Evolutionary conservation across 2,888 invertebrate genomes (phyloP).

Genomic region (Cantharis rufa): DNA sequence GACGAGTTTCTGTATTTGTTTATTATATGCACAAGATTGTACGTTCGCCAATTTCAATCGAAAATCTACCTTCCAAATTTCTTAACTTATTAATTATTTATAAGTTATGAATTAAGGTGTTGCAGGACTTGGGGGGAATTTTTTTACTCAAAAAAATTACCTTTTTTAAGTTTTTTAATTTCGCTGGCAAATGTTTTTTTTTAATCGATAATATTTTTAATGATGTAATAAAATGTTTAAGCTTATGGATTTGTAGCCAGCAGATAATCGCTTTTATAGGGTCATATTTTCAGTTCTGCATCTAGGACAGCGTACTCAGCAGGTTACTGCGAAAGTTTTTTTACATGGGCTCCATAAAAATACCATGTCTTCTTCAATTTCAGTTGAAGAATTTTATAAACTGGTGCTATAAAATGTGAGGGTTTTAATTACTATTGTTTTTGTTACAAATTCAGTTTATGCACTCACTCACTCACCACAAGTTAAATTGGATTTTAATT

Average conservation of each 20-base stretch:
- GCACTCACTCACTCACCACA: neutral
- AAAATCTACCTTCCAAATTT: no score
- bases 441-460: neutral
- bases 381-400: neutral
- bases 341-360: neutral
- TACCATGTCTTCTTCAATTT: neutral
- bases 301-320: neutral
- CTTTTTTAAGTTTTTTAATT: no score
- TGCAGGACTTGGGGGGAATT: no score
- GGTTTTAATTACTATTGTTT: neutral
- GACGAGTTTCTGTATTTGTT: neutral
- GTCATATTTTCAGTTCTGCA: neutral
- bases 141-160: no score
- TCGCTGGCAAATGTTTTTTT: no score
- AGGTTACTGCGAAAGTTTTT: neutral
- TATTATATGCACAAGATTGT: neutral
- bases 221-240: no score
- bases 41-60: neutral
- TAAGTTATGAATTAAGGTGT: no score
- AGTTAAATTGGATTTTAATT: neutral
- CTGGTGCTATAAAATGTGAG: neutral
- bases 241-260: no score
- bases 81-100: no score
- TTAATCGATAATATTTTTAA: no score
- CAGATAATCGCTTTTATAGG: no score